These are phyloP conservation scores for Platichthys stellatus DNA, from an alignment of 2,113 vertebrate species.

Conservation along the genomic window DNA sequence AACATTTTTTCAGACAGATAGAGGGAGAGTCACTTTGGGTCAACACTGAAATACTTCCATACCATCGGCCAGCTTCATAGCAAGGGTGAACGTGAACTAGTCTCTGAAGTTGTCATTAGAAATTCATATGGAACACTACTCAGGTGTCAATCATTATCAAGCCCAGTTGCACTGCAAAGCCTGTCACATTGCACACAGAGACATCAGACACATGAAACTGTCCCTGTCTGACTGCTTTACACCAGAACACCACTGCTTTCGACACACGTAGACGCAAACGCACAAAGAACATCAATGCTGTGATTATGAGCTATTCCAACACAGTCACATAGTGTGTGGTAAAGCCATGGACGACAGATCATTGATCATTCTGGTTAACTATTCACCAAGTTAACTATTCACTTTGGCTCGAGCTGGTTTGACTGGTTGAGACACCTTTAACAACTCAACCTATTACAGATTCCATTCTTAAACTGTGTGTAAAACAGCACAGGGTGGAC, in stretches of 20 bases:
- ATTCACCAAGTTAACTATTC: slow-evolving; percentile 48
- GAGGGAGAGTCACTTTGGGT: slow-evolving; percentile 15
- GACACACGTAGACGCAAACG: not conserved
- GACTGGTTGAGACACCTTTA: slow-evolving; percentile 3
- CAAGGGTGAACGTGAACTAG: slow-evolving; percentile 49
- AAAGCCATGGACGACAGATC: slow-evolving; percentile 15
- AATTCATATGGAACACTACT: slow-evolving; percentile 1
- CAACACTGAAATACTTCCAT: not conserved
- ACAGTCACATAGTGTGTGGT: not conserved
- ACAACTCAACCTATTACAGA: not conserved
- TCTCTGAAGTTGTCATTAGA: slow-evolving; percentile 14
- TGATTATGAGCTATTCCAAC: not conserved
- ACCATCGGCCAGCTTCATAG: not conserved
- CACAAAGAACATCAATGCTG: not conserved
- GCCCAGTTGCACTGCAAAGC: slow-evolving; percentile 10
- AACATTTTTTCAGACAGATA: slow-evolving; percentile 27
- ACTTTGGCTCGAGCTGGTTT: slow-evolving; percentile 3
- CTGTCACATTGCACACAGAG: slow-evolving; percentile 6
- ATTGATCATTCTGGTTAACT: slow-evolving; percentile 23
- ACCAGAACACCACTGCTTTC: not conserved
- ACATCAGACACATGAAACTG: too few species aligned
- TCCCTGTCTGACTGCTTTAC: too few species aligned
- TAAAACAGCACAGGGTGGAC: not conserved
- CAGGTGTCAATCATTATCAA: slow-evolving; percentile 40
- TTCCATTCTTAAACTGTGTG: not conserved